Percentiles rank a stretch among this genome's conserved stretches.
These are phyloP conservation scores for Neosilurus hyrtlii DNA, from an alignment of 2,797 vertebrate genomes.

Conservation along the genomic window DNA sequence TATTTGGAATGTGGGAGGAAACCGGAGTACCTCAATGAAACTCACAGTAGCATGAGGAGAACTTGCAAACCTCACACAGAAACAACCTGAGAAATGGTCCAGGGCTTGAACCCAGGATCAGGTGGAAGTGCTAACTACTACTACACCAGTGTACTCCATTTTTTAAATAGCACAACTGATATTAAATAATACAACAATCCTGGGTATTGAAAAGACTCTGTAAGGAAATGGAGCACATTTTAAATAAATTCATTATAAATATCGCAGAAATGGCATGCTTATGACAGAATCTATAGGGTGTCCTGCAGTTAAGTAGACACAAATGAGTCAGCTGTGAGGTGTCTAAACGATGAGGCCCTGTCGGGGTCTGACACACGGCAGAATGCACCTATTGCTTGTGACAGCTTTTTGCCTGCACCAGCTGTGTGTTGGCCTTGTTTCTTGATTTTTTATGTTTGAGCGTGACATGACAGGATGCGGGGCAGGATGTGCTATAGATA, in stretches of 20 bases:
- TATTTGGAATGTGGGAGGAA: too few species aligned
- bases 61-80: too few species aligned
- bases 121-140: too few species aligned
- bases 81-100: too few species aligned
- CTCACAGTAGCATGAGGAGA: too few species aligned
- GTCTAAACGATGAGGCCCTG: neutral
- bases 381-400: conserved; percentile 36
- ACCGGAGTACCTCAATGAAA: too few species aligned
- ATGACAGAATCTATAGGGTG: neutral
- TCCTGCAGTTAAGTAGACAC: neutral
- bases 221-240: neutral
- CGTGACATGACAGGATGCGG: conserved; percentile 27
- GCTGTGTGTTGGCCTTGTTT: conserved; percentile 29
- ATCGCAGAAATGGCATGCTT: neutral
- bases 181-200: neutral
- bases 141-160: too few species aligned
- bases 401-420: conserved; percentile 47
- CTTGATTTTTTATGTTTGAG: conserved; percentile 11
- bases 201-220: neutral
- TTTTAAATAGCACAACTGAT: neutral
- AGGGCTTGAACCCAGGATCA: too few species aligned
- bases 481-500: conserved; percentile 43
- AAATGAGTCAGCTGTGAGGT: conserved; percentile 19
- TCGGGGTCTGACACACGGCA: conserved; percentile 8
- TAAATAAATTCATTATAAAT: too few species aligned